Percentiles rank a stretch among this genome's conserved stretches.
Conservation (phyloP, 2,113 vertebrate species). For the Verasper variegatus region DNA sequence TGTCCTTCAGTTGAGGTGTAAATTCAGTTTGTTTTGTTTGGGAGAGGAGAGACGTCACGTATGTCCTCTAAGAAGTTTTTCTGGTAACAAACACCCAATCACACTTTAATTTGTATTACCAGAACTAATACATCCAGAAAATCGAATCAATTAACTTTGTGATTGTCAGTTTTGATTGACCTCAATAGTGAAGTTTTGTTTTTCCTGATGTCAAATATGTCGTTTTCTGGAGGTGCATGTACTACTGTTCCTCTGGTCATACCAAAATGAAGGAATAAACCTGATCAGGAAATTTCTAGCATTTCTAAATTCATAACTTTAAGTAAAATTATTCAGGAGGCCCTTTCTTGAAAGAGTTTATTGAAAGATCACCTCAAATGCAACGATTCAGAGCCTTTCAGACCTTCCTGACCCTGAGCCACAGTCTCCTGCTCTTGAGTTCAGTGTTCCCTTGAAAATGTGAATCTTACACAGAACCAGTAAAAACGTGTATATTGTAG, state of each 20-base stretch:
- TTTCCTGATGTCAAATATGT: neutral
- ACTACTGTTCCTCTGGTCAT: neutral
- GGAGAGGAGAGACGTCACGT: constrained; percentile 16
- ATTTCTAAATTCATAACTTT: neutral
- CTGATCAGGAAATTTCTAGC: too few relatives aligned
- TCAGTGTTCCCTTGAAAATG: neutral
- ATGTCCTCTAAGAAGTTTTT: neutral
- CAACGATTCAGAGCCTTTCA: neutral
- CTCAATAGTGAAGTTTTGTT: neutral
- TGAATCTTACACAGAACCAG: too few relatives aligned
- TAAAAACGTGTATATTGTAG: neutral
- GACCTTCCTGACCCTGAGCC: neutral
- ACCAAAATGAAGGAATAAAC: neutral
- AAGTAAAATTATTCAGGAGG: neutral
- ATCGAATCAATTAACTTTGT: constrained; percentile 19
- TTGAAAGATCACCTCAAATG: neutral
- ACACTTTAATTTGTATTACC: neutral
- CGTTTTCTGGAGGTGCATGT: neutral
- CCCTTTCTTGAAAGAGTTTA: neutral
- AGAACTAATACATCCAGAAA: neutral
- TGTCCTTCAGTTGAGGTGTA: neutral
- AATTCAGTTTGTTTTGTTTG: neutral
- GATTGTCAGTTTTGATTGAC: neutral
- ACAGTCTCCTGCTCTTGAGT: neutral
- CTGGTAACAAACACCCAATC: neutral